phyloP scores from a whole-genome alignment of 2,797 vertebrate species.

The Nyctalus aviator region DNA sequence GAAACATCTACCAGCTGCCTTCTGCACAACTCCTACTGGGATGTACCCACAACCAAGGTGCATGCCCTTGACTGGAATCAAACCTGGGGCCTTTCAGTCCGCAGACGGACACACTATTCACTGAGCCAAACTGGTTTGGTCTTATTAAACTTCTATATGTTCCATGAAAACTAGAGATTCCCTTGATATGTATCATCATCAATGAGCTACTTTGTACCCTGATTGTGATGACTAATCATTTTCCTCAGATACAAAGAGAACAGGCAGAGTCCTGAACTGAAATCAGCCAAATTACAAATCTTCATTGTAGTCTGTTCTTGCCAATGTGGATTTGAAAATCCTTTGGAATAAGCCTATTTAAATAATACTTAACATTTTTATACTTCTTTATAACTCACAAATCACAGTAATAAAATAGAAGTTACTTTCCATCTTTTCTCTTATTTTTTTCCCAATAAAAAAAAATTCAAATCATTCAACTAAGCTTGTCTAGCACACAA shows the following conservation, averaged over 20 bases:
- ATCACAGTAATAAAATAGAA: background rate
- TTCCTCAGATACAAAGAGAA: background rate
- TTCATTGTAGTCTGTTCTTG: background rate
- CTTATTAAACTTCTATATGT: background rate
- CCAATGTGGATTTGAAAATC: background rate
- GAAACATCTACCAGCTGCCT: no score
- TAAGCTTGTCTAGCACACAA: conserved; percentile 17
- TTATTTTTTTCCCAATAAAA: background rate
- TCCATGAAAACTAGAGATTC: background rate
- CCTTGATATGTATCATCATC: no score
- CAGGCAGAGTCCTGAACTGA: background rate
- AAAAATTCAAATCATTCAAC: conserved; percentile 55
- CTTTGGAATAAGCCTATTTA: background rate
- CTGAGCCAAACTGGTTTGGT: no score
- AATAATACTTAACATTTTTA: background rate
- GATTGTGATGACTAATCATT: background rate
- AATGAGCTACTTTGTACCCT: background rate
- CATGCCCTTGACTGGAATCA: no score
- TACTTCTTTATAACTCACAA: background rate
- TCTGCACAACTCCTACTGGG: no score
- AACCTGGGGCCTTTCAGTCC: no score
- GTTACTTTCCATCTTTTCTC: background rate
- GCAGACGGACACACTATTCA: no score
- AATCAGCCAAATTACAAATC: background rate
- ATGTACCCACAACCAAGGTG: no score